Percentiles rank a stretch among this genome's conserved stretches.
These are phyloP conservation scores for Unio pictorum DNA, from an alignment of 2,888 invertebrate species.

Conservation along the genomic window DNA sequence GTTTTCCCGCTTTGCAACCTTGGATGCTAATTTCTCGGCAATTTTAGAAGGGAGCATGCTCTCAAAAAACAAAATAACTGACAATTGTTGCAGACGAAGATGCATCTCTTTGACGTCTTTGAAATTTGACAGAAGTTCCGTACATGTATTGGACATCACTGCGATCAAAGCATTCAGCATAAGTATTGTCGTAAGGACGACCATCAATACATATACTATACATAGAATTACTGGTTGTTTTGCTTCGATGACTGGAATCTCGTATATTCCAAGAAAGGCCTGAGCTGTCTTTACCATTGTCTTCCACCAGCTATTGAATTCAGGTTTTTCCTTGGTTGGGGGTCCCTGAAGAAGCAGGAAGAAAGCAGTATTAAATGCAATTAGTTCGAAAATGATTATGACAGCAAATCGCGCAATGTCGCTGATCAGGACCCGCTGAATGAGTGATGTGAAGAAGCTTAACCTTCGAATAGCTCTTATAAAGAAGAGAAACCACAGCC, in stretches of 20 bases:
- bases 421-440: constrained; percentile 46
- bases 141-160: constrained; percentile 49
- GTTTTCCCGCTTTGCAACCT: too few relatives aligned
- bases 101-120: constrained; percentile 27
- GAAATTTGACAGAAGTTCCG: constrained; percentile 35
- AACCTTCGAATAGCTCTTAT: too few relatives aligned
- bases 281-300: constrained; percentile 53
- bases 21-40: too few relatives aligned
- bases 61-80: constrained; percentile 36
- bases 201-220: constrained; percentile 37
- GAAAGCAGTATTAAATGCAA: constrained; percentile 52
- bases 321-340: constrained; percentile 14
- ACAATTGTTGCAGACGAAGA: constrained; percentile 35
- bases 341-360: constrained; percentile 43
- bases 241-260: too few relatives aligned
- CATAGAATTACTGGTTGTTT: constrained; percentile 37
- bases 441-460: constrained; percentile 55
- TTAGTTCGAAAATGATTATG: constrained; percentile 40
- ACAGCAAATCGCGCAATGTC: constrained; percentile 45
- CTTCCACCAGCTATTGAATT: constrained; percentile 29
- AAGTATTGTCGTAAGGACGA: constrained; percentile 45
- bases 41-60: constrained; percentile 15
- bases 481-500: too few relatives aligned
- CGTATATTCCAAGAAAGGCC: constrained; percentile 40
- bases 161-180: constrained; percentile 54